A percentile compares a stretch with the other conserved stretches of the same genome.
Evolutionary conservation across 2,113 vertebrate species (phyloP).

Genomic region (Trichechus manatus): DNA sequence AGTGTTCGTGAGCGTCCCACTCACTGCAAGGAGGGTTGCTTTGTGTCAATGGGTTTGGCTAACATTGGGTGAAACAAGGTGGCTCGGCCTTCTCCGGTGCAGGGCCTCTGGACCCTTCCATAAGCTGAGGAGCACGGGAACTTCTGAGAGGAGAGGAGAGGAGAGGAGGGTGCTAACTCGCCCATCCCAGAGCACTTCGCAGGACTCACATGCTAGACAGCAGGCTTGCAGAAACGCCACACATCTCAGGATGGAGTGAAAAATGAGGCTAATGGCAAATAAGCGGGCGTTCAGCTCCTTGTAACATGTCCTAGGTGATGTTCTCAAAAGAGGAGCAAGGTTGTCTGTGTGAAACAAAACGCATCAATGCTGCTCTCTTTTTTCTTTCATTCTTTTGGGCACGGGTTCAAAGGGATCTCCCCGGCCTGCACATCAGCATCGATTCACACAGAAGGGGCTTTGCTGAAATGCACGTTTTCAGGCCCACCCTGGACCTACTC

Average conservation of each 20-base stretch:
- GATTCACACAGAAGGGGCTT: accelerated
- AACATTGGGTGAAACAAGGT: not conserved
- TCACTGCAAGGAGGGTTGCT: accelerated
- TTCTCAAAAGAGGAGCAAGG: not conserved
- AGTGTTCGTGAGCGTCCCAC: accelerated
- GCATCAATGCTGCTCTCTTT: not conserved
- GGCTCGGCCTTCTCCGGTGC: not conserved
- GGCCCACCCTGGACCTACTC: not conserved
- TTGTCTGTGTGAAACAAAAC: not conserved
- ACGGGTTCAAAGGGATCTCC: accelerated
- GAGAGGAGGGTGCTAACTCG: not conserved
- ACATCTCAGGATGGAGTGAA: no score
- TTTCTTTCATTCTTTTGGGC: not conserved
- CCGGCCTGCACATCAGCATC: accelerated
- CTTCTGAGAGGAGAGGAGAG: not conserved
- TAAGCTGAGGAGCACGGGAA: not conserved
- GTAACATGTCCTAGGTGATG: not conserved
- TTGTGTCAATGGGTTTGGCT: accelerated
- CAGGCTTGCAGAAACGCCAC: not conserved
- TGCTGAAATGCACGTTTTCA: accelerated
- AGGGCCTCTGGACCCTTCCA: not conserved
- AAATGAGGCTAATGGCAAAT: accelerated
- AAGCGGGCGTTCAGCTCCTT: not conserved
- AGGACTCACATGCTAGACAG: accelerated
- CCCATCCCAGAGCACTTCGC: accelerated